Base-by-base conservation (phyloP, 2,888 invertebrate species). In the Mycalesis mineus region DNA sequence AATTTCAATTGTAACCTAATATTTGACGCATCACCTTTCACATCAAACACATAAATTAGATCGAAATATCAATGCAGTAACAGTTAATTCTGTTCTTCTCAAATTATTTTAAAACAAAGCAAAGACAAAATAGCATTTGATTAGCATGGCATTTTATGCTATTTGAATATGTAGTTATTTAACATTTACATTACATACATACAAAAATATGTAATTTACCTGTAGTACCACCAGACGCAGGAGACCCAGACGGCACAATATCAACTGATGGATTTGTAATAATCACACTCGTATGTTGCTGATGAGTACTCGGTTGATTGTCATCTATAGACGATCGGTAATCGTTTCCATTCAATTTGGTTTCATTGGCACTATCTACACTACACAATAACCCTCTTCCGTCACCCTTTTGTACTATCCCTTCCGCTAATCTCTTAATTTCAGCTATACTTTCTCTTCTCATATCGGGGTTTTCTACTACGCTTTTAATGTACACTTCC, bases 251-350 rank as follows among this genome's bases (percentile, higher is more conserved):
- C 57, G 90, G 85, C 2, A 73, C 89, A 41, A 94, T 84, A 77
- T 94, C 94, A 7, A 94, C 91, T 1, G 94, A 94, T 0, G 94
- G 93, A 70, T 94, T 93, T 0, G 94, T 94, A 7, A 94, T 91
- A 61, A 94, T 94, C 1, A 94, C 94, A 66, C 93, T 93, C 7
- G 93, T 92, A 61, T 89, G 90, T 62, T 83, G 85, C 50, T 80
- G 83, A 31, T 76, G 86, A 2, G 80, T 80, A 58, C 67, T 74
- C 0, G 77, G 68, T 57, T 75, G 76, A 49, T 64, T 70, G 45
- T 86, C 86, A 58, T 88, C 85, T 31, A 84, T 60, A 0, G 84
- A 82, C 0, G 82, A 77, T 65, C 78, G 78, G 58, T 78, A 63
- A 56, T 90, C 82, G 61, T 68, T 80, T 8, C 90, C 85, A 58